Percentiles rank a stretch among this genome's conserved stretches.
Conservation (phyloP, 2,888 invertebrate genomes). For the Cyrtodaria siliqua region DNA sequence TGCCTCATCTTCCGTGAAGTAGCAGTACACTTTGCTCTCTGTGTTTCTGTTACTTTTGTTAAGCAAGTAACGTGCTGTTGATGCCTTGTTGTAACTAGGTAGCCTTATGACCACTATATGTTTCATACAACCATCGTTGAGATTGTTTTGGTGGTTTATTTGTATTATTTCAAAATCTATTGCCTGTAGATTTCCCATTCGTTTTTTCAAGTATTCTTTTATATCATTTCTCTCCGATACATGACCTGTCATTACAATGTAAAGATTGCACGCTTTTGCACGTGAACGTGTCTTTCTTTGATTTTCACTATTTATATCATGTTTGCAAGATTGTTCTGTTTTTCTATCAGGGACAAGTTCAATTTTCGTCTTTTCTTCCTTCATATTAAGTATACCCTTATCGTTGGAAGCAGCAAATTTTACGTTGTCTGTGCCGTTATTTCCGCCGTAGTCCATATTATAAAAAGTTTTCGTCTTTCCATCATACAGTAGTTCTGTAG, state of each 20-base stretch:
- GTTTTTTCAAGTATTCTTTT: conserved; percentile 30
- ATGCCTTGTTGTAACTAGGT: conserved; percentile 20
- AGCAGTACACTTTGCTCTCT: conserved; percentile 32
- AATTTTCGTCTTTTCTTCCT: no score
- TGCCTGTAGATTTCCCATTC: conserved; percentile 45
- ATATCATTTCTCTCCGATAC: conserved; percentile 8
- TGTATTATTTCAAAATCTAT: conserved; percentile 24
- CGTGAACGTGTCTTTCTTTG: not conserved
- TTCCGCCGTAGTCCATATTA: no score
- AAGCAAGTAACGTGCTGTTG: conserved; percentile 15
- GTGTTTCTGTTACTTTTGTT: conserved; percentile 40
- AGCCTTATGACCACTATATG: conserved; percentile 13
- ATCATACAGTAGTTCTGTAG: no score
- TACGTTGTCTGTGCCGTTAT: no score
- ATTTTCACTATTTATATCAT: no score
- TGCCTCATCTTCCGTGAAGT: conserved; percentile 26
- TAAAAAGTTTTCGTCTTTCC: no score
- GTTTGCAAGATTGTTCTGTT: no score
- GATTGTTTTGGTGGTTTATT: not conserved
- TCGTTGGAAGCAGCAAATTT: no score
- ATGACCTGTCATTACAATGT: conserved; percentile 9
- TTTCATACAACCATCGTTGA: no score
- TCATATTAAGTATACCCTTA: no score
- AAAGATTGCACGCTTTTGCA: conserved; percentile 6
- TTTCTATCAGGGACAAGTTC: no score